phyloP scores from a whole-genome alignment of 2,113 vertebrate genomes.

The Tauraco erythrolophus region DNA sequence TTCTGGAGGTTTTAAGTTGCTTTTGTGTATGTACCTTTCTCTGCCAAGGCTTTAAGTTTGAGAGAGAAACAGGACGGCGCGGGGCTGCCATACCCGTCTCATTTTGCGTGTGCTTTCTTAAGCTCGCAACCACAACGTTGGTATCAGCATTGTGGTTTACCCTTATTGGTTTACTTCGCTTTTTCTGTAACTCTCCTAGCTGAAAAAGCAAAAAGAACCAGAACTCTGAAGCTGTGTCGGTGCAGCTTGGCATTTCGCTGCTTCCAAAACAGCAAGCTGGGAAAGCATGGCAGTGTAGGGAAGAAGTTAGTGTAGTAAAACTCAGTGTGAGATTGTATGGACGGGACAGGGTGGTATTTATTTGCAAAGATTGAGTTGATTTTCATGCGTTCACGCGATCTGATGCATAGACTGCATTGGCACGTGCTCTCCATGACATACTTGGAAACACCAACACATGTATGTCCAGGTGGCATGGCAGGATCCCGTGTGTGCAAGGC shows the following conservation, averaged over 20 bases:
- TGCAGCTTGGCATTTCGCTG: not conserved
- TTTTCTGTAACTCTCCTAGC: not conserved
- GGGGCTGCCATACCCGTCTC: not conserved
- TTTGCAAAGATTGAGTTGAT: not conserved
- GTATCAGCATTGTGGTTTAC: conserved; percentile 28
- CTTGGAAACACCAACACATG: not conserved
- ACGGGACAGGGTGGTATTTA: fast-evolving
- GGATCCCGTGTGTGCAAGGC: not conserved
- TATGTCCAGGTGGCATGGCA: not conserved
- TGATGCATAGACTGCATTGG: not conserved
- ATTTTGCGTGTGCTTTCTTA: not conserved
- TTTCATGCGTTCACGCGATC: not conserved
- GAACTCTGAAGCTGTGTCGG: not conserved
- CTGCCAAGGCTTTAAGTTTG: not conserved
- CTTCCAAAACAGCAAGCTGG: not conserved
- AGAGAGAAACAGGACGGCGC: not conserved
- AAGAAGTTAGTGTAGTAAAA: not conserved
- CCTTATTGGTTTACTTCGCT: not conserved
- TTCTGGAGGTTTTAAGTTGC: not conserved
- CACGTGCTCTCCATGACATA: fast-evolving
- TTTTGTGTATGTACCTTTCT: not conserved
- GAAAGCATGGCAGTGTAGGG: not conserved
- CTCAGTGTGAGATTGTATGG: not conserved
- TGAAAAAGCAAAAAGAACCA: not conserved
- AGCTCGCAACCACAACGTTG: not conserved